Base-by-base conservation (phyloP, 2,113 vertebrate species). In the Elgaria multicarinata region DNA sequence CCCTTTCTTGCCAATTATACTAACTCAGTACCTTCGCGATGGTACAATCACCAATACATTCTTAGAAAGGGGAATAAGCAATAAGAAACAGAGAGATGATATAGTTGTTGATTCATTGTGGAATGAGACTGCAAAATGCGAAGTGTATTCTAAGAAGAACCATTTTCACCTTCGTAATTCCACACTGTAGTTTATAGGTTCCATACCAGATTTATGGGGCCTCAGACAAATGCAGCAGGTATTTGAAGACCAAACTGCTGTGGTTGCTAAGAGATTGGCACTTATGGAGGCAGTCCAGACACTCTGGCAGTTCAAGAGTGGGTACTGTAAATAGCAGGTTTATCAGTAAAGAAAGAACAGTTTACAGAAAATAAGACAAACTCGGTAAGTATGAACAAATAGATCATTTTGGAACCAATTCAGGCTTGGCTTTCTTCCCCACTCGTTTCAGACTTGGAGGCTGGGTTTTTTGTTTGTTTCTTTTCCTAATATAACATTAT, bases 221-320 rank as follows among this genome's bases (percentile, higher is more conserved):
- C 71, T 76, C 24, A 66, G 53, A 83, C 62, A 75, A 75, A 74
- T 22, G 31, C 31, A 66, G 53, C 33, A 77, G 31, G 86, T 67
- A 53, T 55, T 84, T 77, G 44, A 55, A 28, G 46, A 28, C 62
- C 26, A 67, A 78, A 69, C 58, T 77, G 26, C 71, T 83, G 7
- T 50, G 81, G 39, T 77, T 89, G 87, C 69, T 89, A 83, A 89
- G 86, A 87, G 42, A 79, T 67, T 24, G 86, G 16, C 77, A 16
- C 42, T 39, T 39, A 53, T 20, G 26, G 66, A 71, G 39, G 58
- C 26, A 50, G 33, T 42, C 58, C 36, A 62, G 39, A 31, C 64
- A 77, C 31, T 53, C 62, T 33, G 77, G 72, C 42, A 84, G 46
- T 75, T 50, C 31, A 66, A 53, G 33, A 66, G 39, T 77, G 58